A percentile compares a stretch with the other conserved stretches of the same genome.
Conservation (phyloP, 2,113 vertebrate species). For the Carassius carassius region DNA sequence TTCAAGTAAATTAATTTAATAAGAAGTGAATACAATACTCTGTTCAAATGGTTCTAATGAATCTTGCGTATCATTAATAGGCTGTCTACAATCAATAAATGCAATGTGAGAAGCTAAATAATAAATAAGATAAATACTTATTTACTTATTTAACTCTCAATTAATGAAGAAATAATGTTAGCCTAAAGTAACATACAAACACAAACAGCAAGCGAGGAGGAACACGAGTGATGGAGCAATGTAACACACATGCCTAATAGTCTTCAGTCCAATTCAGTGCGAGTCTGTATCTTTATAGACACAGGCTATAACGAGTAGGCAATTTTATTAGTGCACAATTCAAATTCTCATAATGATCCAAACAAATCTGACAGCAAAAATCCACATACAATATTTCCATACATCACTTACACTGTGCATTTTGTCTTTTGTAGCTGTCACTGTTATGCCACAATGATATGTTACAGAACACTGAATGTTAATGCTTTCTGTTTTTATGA, state of each 20-base stretch:
- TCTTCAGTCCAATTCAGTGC: not conserved
- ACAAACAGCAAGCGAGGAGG: not conserved
- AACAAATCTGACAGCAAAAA: not conserved
- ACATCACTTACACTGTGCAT: constrained; percentile 54
- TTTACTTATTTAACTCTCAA: not conserved
- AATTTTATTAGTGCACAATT: not conserved
- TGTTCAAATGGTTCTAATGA: too few relatives aligned
- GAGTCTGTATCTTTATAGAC: not conserved
- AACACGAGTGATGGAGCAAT: not conserved
- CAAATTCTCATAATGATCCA: not conserved
- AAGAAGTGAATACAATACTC: too few relatives aligned
- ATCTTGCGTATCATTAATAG: not conserved
- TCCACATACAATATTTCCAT: not conserved
- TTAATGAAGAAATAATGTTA: not conserved
- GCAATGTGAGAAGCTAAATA: not conserved
- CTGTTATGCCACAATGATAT: too few relatives aligned
- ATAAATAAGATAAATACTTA: not conserved
- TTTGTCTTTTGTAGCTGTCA: not conserved
- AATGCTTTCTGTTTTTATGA: too few relatives aligned
- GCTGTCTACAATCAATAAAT: not conserved
- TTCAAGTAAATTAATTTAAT: too few relatives aligned
- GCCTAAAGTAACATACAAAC: not conserved
- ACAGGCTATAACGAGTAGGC: not conserved
- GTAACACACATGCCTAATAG: not conserved
- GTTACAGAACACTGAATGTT: too few relatives aligned